Evolutionary conservation across 2,888 invertebrate species (phyloP).

Genomic region (Flexamia atlantica): DNA sequence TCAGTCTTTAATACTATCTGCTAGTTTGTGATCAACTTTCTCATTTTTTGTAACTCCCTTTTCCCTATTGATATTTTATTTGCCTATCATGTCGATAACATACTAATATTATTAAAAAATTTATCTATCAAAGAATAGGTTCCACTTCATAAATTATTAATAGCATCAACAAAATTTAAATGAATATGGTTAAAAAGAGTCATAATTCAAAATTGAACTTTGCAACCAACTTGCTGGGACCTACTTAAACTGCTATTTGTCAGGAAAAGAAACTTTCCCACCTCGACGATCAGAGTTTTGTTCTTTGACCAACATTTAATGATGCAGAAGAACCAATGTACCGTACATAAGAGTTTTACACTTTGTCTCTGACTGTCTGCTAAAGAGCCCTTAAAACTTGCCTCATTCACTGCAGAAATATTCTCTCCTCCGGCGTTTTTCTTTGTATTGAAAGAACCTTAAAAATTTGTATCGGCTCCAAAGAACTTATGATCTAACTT

Average conservation of each 20-base stretch:
- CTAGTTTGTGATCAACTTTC: too few relatives aligned
- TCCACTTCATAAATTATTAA: too few relatives aligned
- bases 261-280: slow-evolving; percentile 38
- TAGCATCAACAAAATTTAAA: not conserved
- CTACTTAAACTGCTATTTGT: slow-evolving; percentile 26
- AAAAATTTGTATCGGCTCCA: too few relatives aligned
- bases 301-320: slow-evolving; percentile 50
- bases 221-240: not conserved
- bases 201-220: not conserved
- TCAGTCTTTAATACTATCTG: too few relatives aligned
- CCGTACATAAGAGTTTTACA: slow-evolving; percentile 49
- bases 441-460: not conserved
- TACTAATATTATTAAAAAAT: too few relatives aligned
- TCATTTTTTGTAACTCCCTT: too few relatives aligned
- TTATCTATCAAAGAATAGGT: too few relatives aligned
- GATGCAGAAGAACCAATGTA: slow-evolving; percentile 46
- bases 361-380: slow-evolving; percentile 46
- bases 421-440: not conserved
- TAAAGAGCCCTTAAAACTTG: slow-evolving; percentile 25
- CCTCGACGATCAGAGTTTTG: slow-evolving; percentile 11
- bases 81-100: too few relatives aligned
- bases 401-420: slow-evolving; percentile 30
- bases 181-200: not conserved
- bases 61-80: too few relatives aligned
- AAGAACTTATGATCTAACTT: too few relatives aligned